phyloP scores from a whole-genome alignment of 2,888 invertebrate genomes.

The Epinotia ramella region DNA sequence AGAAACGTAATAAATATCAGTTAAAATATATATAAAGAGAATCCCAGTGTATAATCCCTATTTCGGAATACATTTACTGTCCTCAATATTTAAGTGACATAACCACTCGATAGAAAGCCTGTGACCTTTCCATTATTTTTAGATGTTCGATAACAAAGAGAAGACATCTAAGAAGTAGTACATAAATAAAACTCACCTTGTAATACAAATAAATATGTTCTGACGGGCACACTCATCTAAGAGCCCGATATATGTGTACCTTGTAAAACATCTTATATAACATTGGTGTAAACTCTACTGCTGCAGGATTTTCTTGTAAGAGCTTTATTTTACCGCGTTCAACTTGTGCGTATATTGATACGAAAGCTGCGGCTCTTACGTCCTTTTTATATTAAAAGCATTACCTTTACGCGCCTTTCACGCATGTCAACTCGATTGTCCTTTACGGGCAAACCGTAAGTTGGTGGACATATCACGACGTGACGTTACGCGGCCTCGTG shows the following conservation, averaged over 20 bases:
- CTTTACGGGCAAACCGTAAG: conserved; percentile 19
- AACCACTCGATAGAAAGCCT: background rate
- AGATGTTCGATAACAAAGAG: background rate
- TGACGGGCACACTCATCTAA: background rate
- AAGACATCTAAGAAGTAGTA: background rate
- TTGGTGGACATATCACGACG: conserved; percentile 22
- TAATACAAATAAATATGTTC: background rate
- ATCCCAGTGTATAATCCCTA: background rate
- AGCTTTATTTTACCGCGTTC: no score
- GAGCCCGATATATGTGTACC: no score
- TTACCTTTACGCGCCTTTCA: background rate
- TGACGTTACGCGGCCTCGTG: conserved; percentile 26
- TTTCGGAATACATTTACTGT: background rate
- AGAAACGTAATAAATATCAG: background rate
- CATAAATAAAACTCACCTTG: background rate
- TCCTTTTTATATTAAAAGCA: background rate
- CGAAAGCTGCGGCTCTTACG: background rate
- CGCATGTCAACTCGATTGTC: conserved; percentile 17
- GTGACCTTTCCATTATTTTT: background rate
- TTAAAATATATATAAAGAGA: background rate
- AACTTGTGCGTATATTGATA: no score
- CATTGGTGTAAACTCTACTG: background rate
- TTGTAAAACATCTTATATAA: background rate
- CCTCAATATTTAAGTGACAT: background rate
- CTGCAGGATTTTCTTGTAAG: background rate